Percentiles rank a stretch among this genome's conserved stretches.
Evolutionary conservation across 35 echinoderm and acorn worm species (phyloP).

Genomic region (Ophiothrix spiculata): DNA sequence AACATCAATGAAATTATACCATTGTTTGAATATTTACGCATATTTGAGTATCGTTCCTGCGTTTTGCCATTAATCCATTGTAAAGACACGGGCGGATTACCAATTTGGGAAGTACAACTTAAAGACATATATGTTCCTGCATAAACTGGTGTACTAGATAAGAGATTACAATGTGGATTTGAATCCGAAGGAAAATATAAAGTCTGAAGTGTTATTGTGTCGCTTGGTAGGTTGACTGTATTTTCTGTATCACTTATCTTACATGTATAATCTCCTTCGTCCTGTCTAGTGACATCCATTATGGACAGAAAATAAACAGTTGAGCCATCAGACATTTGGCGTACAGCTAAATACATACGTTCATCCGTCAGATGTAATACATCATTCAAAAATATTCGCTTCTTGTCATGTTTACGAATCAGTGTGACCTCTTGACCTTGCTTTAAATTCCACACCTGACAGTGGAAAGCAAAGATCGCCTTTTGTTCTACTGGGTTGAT

Average conservation of each 20-base stretch:
- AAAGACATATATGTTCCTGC: background rate
- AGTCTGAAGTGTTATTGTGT: background rate
- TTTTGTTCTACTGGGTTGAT: background rate
- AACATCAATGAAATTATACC: background rate
- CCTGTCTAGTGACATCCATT: background rate
- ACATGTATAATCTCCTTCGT: background rate
- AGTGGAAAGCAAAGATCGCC: background rate
- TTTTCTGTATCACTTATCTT: background rate
- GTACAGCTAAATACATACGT: background rate
- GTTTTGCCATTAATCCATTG: background rate
- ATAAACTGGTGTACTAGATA: background rate
- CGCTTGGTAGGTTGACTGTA: background rate
- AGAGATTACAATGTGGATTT: background rate
- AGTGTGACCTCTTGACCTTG: background rate
- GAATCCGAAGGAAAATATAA: background rate
- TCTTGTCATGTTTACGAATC: background rate
- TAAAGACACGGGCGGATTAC: background rate
- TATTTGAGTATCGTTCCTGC: background rate
- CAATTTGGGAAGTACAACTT: background rate
- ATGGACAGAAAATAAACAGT: slow-evolving; percentile 2
- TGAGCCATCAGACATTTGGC: background rate
- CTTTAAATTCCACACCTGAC: slow-evolving; percentile 1
- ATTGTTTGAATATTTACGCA: background rate
- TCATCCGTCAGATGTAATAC: background rate
- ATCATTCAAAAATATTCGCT: background rate